Percentiles rank a stretch among this genome's conserved stretches.
Evolutionary conservation across 2,797 vertebrate species (phyloP).

Genomic region (Geotrypetes seraphini): DNA sequence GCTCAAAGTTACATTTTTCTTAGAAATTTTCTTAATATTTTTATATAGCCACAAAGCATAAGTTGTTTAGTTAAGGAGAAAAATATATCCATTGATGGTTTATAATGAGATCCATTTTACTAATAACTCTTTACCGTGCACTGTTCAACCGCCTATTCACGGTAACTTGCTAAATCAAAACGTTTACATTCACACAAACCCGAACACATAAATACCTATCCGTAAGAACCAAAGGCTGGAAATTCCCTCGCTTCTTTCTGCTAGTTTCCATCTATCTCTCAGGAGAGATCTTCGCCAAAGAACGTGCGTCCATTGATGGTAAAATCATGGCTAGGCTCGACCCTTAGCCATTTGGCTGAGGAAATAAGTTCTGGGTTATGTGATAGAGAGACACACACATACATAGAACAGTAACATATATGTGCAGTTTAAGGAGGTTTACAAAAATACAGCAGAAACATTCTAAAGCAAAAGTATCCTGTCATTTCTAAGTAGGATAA

Average conservation of each 20-base stretch:
- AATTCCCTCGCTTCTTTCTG: constrained; percentile 96
- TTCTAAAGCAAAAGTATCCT: too few species aligned
- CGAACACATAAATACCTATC: constrained; percentile 99
- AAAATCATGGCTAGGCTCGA: constrained; percentile 90
- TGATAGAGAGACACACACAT: constrained; percentile 98
- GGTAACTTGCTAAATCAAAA: constrained; percentile 58
- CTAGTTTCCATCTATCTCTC: constrained; percentile 91
- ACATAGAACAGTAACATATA: constrained; percentile 82
- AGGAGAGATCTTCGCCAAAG: constrained; percentile 91
- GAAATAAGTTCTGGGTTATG: constrained; percentile 93
- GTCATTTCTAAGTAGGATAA: too few species aligned
- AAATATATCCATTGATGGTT: constrained; percentile 36
- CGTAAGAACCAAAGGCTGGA: constrained; percentile 97
- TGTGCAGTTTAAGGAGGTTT: constrained; percentile 80
- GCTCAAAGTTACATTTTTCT: too few species aligned
- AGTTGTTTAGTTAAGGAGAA: constrained; percentile 43
- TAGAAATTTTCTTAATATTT: constrained; percentile 37
- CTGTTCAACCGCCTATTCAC: constrained; percentile 71
- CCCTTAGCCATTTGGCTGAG: constrained; percentile 97
- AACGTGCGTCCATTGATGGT: constrained; percentile 88
- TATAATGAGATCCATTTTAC: constrained; percentile 38
- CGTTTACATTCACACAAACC: constrained; percentile 98
- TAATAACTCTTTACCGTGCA: constrained; percentile 83
- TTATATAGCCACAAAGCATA: constrained; percentile 24
- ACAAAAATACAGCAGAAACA: too few species aligned